Base-by-base conservation (phyloP, 1,140 invertebrate genomes). In the Popillia japonica region DNA sequence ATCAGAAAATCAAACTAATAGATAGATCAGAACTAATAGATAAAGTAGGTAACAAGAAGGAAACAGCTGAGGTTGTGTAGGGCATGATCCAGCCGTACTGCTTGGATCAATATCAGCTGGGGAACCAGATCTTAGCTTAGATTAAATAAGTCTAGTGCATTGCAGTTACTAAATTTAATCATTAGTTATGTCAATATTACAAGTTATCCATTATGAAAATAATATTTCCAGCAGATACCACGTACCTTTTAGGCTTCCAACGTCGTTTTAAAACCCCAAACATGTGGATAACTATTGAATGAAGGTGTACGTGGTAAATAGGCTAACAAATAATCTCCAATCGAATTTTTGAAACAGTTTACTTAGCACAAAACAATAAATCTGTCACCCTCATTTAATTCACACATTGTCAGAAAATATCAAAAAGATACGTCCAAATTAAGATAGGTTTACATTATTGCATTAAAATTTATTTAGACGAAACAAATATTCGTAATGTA, bases 191-290 rank as follows among this genome's bases (percentile, higher is more conserved):
- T 34, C 27, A 34, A 34, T 34, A 55, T 9, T 23, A 68, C 0
- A 68, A 68, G 17, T 23, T 68, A 68, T 68, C 27, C 27, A 34
- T 34, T 34, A 34, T 34, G n/a, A n/a, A n/a, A n/a, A n/a, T n/a
- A n/a, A n/a, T n/a, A n/a, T n/a, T n/a, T 64, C 27, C 20, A 68
- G 11, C 27, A 27, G 17, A 68, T 34, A 34, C 27, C 27, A 68
- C 75, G 22, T 83, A 84, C 84, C 84, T 85, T 84, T 85, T 85
- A 41, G 84, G 84, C 81, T 84, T 85, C 84, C 83, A 85, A 81
- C 84, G 83, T 72, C 84, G 82, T 76, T 85, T 85, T n/a, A 85
- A 78, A 64, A 85, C 84, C 59, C 83, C 84, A 78, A 85, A 79
- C 84, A 85, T 85, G 77, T 81, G 78, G 77, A 68, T 68, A 78